Conservation (phyloP, 2,797 vertebrate genomes). For the Potorous gilbertii region DNA sequence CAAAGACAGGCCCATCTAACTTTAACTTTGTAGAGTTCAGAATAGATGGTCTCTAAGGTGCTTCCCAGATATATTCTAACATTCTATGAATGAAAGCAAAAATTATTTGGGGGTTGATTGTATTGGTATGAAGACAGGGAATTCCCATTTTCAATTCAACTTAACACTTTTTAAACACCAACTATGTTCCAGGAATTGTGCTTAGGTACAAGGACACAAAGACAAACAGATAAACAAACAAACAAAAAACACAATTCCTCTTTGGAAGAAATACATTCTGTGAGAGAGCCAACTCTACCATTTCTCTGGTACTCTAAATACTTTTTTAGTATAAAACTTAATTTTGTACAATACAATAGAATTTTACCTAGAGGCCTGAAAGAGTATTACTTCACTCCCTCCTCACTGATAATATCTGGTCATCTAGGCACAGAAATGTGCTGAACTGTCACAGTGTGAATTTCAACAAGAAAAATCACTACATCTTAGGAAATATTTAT, state of each 20-base stretch:
- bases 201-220: not conserved
- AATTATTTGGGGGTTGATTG: constrained; percentile 40
- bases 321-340: constrained; percentile 15
- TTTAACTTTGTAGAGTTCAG: not conserved
- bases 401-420: constrained; percentile 58
- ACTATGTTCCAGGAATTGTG: not conserved
- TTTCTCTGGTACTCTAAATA: constrained; percentile 23
- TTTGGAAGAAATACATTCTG: not conserved
- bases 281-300: constrained; percentile 37
- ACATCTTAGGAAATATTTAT: constrained; percentile 67
- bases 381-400: constrained; percentile 52
- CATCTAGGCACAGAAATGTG: constrained; percentile 60
- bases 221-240: not conserved
- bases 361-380: constrained; percentile 32
- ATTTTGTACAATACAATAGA: constrained; percentile 50
- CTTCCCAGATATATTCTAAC: not conserved
- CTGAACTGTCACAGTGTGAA: constrained; percentile 62
- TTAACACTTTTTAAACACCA: not conserved
- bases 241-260: not conserved
- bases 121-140: constrained; percentile 30
- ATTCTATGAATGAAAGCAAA: constrained; percentile 12
- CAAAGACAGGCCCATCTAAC: not conserved
- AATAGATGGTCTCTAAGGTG: not conserved
- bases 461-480: constrained; percentile 65
- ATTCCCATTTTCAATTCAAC: not conserved